Conservation (phyloP, 2,888 invertebrate species). For the Trichogramma dendrolimi region DNA sequence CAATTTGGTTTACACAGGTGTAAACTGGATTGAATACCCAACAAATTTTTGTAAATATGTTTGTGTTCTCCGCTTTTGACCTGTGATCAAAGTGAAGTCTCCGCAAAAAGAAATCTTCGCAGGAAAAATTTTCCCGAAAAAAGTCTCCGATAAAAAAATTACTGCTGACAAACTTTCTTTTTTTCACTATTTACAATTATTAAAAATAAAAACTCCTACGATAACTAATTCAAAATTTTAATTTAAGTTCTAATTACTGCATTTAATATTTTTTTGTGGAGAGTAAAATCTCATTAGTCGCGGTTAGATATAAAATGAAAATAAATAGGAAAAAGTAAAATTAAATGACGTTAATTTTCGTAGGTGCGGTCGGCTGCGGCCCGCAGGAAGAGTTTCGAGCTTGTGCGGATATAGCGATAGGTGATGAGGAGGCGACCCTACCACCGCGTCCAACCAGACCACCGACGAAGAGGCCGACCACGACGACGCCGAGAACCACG, state of each 20-base stretch:
- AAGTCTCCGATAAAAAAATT: no score
- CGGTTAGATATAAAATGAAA: neutral
- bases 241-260: neutral
- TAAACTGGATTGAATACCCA: no score
- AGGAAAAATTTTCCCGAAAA: no score
- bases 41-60: no score
- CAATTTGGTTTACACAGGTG: no score
- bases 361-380: constrained; percentile 79
- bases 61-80: no score
- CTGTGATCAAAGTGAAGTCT: no score
- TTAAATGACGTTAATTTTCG: neutral
- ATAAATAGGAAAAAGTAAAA: neutral
- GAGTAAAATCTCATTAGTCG: neutral
- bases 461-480: constrained; percentile 48
- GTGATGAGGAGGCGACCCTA: constrained; percentile 54
- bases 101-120: no score
- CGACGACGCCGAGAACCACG: constrained; percentile 52
- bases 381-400: constrained; percentile 85
- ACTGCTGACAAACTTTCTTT: no score
- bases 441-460: constrained; percentile 52
- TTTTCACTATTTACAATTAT: no score
- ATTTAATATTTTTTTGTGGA: neutral
- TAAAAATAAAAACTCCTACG: no score
- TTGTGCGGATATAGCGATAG: constrained; percentile 76
- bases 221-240: neutral